phyloP scores from a whole-genome alignment of 2,888 invertebrate species.

The Spodoptera exigua region DNA sequence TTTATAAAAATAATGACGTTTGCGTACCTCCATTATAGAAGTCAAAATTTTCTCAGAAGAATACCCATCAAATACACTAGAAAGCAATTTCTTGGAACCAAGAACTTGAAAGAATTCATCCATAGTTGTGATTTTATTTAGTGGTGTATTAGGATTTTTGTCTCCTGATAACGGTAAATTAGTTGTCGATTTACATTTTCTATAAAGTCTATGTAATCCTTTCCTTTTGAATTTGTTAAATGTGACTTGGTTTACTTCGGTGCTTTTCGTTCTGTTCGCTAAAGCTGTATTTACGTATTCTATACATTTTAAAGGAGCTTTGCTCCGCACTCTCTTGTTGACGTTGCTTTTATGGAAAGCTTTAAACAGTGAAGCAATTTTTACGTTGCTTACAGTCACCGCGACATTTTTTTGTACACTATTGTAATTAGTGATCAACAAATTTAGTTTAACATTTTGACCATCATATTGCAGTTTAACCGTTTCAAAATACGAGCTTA shows the following conservation, averaged over 20 bases:
- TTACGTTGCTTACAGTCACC: conserved; percentile 30
- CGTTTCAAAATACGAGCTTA: conserved; percentile 31
- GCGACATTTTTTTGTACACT: conserved; percentile 20
- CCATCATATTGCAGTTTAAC: conserved; percentile 33
- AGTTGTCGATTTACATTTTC: conserved; percentile 76
- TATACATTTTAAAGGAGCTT: conserved; percentile 25
- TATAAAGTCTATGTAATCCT: conserved; percentile 69
- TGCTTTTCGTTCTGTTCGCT: conserved; percentile 7
- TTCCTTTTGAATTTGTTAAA: conserved; percentile 57
- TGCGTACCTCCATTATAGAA: conserved; percentile 71
- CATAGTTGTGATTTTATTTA: conserved; percentile 73
- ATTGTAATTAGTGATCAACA: conserved; percentile 17
- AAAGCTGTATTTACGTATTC: conserved; percentile 27
- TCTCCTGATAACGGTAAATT: conserved; percentile 55
- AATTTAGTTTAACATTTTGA: conserved; percentile 26
- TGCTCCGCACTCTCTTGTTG: not conserved
- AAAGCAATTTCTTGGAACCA: conserved; percentile 70
- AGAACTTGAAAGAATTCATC: conserved; percentile 79
- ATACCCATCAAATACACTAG: conserved; percentile 71
- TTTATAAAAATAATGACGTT: conserved; percentile 1
- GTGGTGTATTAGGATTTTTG: conserved; percentile 53
- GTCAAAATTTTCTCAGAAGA: conserved; percentile 71
- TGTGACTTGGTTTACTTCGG: conserved; percentile 5
- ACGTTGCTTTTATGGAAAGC: conserved; percentile 16
- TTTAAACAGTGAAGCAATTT: conserved; percentile 24